Percentiles rank a stretch among this genome's conserved stretches.
Conservation (phyloP, 2,113 vertebrate genomes). For the Carollia perspicillata region DNA sequence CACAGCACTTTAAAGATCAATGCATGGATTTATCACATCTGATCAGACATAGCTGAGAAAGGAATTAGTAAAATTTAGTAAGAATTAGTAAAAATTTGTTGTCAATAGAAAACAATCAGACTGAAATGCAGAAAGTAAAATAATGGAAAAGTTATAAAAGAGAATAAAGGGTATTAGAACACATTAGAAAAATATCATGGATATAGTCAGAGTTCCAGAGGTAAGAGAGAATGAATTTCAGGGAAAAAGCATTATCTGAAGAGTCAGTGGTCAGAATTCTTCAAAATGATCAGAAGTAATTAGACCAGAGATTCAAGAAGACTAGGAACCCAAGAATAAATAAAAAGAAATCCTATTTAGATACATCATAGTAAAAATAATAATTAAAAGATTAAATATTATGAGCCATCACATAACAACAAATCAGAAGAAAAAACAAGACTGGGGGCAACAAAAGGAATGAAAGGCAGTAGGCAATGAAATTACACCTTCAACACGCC, state of each 20-base stretch:
- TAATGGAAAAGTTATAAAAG: not conserved
- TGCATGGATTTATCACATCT: not conserved
- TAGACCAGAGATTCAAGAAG: not conserved
- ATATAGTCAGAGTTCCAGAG: not conserved
- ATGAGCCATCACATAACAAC: not conserved
- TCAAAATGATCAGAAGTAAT: not conserved
- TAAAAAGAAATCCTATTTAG: not conserved
- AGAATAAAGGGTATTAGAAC: not conserved
- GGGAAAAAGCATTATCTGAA: not conserved
- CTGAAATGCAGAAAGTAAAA: not conserved
- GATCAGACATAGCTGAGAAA: not conserved
- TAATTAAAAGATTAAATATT: not conserved
- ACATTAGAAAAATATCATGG: not conserved
- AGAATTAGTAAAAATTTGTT: not conserved
- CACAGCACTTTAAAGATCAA: not conserved
- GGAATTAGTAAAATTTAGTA: not conserved
- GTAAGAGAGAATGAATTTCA: not conserved
- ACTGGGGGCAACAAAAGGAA: not conserved
- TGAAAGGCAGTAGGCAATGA: not conserved
- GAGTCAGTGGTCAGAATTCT: not conserved
- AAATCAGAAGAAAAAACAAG: not conserved
- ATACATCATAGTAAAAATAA: not conserved
- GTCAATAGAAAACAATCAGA: not conserved
- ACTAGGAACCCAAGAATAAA: not conserved
- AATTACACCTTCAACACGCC: not conserved